Base-by-base conservation (phyloP, 2,888 invertebrate genomes). In the Trichacis sp. region DNA sequence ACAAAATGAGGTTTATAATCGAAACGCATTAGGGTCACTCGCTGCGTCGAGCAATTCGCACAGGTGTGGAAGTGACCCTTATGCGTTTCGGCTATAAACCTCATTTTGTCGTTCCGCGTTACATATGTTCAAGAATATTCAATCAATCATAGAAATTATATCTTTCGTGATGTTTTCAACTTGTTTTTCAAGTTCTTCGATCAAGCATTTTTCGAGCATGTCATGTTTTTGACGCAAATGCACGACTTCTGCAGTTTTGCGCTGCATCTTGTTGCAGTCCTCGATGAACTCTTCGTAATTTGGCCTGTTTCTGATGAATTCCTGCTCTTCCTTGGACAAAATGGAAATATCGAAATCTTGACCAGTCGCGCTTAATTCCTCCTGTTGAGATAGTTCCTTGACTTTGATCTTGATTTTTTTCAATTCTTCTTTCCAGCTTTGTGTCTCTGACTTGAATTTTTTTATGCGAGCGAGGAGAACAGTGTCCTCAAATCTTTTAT, bases 221-320 rank as follows among this genome's bases (percentile, higher is more conserved):
- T 33, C 33, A n/a, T n/a, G 2, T n/a, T 33, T 33, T 11, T 11
- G 8, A 11, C n/a, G 33, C n/a, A 33, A 11, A 33, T n/a, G n/a
- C 2, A n/a, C n/a, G n/a, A n/a, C n/a, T 11, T 6, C 2, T 6
- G 2, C 43, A 43, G 63, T 0, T 49, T 14, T 1, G 70, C 57
- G 1, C 58, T 18, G n/a, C 77, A 46, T 17, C 68, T 66, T n/a
- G n/a, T 71, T 57, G n/a, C 67, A 69, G 9, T 71, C 71, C 30
- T 60, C 65, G 18, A 54, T 64, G 8, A 78, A 72, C 0, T 68
- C 42, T 51, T 72, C 64, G 47, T 77, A 79, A 49, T 77, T 71
- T 5, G 78, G 78, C 2, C 64, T 56, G 1, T 63, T 52, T 1
- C 30, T 20, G 2, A 81, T 3, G 47, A 80, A 81, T 2, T 55